Base-by-base conservation (phyloP, 2,113 vertebrate genomes). In the Alexandromys fortis region DNA sequence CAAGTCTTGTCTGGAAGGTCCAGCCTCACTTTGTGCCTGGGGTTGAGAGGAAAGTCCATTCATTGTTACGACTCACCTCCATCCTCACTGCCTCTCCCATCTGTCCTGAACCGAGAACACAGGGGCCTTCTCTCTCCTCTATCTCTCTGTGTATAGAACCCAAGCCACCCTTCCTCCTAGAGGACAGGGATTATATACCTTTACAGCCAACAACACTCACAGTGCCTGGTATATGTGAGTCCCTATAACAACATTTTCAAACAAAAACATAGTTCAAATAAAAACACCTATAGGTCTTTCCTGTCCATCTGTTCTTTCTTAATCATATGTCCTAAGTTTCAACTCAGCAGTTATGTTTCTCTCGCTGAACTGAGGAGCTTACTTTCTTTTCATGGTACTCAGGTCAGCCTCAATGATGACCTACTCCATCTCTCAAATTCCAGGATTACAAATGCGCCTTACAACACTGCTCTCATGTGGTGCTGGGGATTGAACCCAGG, bases 31-130 rank as follows among this genome's bases (percentile, higher is more conserved):
- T 21, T 77, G n/a, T 33, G 24, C 52, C 68, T 35, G 38, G 89
- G 24, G 73, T 9, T 45, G 24, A 2, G 10, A 33, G 49, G 42
- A 61, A 45, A 68, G 3, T 24, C 11, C 78, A 3, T n/a, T 72
- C 28, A 30, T 67, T 14, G 19, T n/a, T 19, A 26, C 42, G 35
- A 89, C 67, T 42, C 42, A 49, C 78, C 30, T 47, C 49, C 6
- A 30, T 70, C 61, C 61, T 77, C 55, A 28, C 2, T 38, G 81
- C 47, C 0, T 1, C 17, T 2, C 17, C 16, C 35, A 16, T 10
- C 45, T 30, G 35, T 1, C 35, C 0, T 0, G 28, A 8, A 2
- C 87, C 7, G 6, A 47, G 68, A 33, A 49, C 75, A 0, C 4
- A 26, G 35, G 0, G 5, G 52, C 42, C 38, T 77, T 73, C 38